Evolutionary conservation across 2,797 vertebrate species (phyloP).

Genomic region (Acanthurus tractus): DNA sequence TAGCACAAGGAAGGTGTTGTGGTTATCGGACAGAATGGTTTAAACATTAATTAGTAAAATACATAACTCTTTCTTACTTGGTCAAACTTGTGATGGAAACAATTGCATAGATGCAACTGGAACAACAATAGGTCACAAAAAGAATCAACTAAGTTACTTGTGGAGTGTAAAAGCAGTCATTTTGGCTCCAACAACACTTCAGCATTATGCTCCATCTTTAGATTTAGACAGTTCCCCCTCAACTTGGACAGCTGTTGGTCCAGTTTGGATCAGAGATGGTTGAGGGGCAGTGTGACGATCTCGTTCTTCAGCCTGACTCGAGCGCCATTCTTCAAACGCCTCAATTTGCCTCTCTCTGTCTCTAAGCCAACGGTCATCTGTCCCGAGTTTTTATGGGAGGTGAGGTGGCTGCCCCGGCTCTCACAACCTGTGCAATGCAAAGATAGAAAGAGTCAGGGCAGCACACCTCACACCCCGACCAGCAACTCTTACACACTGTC

Average conservation of each 20-base stretch:
- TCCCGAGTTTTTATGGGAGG: constrained; percentile 76
- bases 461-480: constrained; percentile 82
- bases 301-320: constrained; percentile 71
- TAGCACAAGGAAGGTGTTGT: background rate
- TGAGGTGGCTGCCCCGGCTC: constrained; percentile 85
- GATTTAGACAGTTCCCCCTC: constrained; percentile 44
- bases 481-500: constrained; percentile 54
- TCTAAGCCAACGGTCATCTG: constrained; percentile 82
- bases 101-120: constrained; percentile 36
- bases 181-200: constrained; percentile 19
- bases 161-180: constrained; percentile 27
- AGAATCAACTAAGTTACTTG: constrained; percentile 11
- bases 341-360: constrained; percentile 83
- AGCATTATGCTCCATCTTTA: constrained; percentile 24
- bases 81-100: constrained; percentile 1
- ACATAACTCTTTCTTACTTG: background rate
- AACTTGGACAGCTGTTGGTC: constrained; percentile 68
- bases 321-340: constrained; percentile 77
- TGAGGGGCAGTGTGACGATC: constrained; percentile 58
- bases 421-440: constrained; percentile 91
- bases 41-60: constrained; percentile 13
- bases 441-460: constrained; percentile 90
- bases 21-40: constrained; percentile 10
- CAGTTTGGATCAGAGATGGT: constrained; percentile 74
- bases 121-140: constrained; percentile 24